Base-by-base conservation (phyloP, 2,797 vertebrate genomes). In the Mormyrus proboscirostris region DNA sequence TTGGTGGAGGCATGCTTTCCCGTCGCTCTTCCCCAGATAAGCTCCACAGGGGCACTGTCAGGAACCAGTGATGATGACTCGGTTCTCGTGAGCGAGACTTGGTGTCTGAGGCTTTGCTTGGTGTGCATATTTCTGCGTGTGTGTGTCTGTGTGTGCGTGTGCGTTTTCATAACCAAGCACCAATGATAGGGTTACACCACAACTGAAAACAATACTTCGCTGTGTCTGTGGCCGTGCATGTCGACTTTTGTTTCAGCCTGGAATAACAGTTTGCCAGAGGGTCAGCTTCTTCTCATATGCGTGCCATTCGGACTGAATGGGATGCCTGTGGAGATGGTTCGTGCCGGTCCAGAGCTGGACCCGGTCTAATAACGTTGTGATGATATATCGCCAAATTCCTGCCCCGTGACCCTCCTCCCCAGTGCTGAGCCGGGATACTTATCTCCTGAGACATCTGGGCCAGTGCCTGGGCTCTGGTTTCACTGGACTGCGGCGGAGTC, bases 371-470 rank as follows among this genome's bases (percentile, higher is more conserved):
- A 97, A 97, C 94, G 95, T 97, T 94, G 96, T 97, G 95, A 96
- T 97, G 97, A 98, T 97, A 96, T 97, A 96, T 97, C 96, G 96
- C 95, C 96, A 95, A 98, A 97, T 98, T 97, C 96, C 96, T 96
- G 95, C 94, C 95, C 95, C 94, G 95, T 95, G 94, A 96, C 94
- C 93, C 94, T 94, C 95, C 91, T 93, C 94, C 94, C 95, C 96
- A 96, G 96, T 96, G 97, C 93, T 93, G 90, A 95, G 96, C 97
- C 95, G 95, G 95, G 95, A 93, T 91, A 93, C 96, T 98, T 99
- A 99, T 99, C 98, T 96, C 93, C 95, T 95, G 92, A 96, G 96
- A 97, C 96, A 99, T 99, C 97, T 97, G 95, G 92, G 96, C 96
- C 96, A 95, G 95, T 93, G 95, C 96, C 96, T 95, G 95, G 97